Percentiles rank a stretch among this genome's conserved stretches.
Conservation (phyloP, 53 echinoderm and acorn worm genomes). For the Stichopus horrens region DNA sequence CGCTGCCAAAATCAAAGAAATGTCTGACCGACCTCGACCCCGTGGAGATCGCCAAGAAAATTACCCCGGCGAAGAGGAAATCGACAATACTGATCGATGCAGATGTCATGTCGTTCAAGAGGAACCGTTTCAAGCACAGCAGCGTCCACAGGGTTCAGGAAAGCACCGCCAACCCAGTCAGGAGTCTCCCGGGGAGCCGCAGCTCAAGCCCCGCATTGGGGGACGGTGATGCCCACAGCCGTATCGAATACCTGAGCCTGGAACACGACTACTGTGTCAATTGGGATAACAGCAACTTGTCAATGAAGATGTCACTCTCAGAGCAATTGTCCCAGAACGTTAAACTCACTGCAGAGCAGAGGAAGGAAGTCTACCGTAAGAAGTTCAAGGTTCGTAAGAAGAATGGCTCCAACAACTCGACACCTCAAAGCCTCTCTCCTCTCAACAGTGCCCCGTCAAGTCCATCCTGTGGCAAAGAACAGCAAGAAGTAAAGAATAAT, state of each 20-base stretch:
- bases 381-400: constrained; percentile 75
- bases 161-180: constrained; percentile 13
- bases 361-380: constrained; percentile 66
- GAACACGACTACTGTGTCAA: constrained; percentile 89
- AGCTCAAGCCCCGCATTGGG: constrained; percentile 46
- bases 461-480: constrained; percentile 43
- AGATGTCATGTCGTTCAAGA: constrained; percentile 61
- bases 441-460: constrained; percentile 52
- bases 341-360: constrained; percentile 47
- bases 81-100: constrained; percentile 79
- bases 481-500: not conserved
- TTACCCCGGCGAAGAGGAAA: constrained; percentile 88
- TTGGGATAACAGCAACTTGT: constrained; percentile 25
- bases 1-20: constrained; percentile 5
- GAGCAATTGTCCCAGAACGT: not conserved
- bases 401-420: constrained; percentile 16
- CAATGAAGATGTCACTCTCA: not conserved
- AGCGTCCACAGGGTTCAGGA: constrained; percentile 43
- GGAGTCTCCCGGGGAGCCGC: constrained; percentile 69
- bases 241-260: constrained; percentile 75
- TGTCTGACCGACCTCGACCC: constrained; percentile 52
- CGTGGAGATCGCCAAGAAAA: constrained; percentile 74
- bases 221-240: constrained; percentile 35
- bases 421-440: constrained; percentile 40
- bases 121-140: constrained; percentile 58